phyloP scores from a whole-genome alignment of 2,888 invertebrate genomes.

The Tetropium fuscum region DNA sequence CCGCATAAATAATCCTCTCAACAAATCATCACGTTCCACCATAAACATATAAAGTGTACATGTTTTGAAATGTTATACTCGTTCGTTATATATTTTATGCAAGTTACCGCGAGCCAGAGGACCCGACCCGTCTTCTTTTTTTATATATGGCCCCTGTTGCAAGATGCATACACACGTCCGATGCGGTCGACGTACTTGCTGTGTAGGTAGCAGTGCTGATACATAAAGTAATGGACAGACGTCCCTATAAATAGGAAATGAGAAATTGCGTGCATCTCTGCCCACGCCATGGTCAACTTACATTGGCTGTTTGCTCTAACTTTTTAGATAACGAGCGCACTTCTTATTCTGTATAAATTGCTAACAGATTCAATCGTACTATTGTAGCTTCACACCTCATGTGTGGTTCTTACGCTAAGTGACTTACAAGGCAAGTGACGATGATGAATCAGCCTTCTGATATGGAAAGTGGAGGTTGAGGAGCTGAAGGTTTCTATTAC shows the following conservation, averaged over 20 bases:
- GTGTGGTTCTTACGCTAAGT: conserved; percentile 7
- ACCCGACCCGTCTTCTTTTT: conserved; percentile 6
- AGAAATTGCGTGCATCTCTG: conserved; percentile 25
- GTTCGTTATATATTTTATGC: neutral
- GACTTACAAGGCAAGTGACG: neutral
- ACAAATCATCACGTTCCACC: conserved; percentile 1
- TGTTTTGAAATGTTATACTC: conserved; percentile 4
- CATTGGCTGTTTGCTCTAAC: conserved; percentile 15
- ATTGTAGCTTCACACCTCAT: conserved; percentile 3
- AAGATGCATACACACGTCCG: conserved; percentile 14
- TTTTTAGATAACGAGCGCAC: conserved; percentile 23
- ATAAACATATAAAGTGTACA: conserved; percentile 4
- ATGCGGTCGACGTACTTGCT: conserved; percentile 10
- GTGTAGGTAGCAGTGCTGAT: conserved; percentile 42
- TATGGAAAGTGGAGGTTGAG: too few relatives aligned
- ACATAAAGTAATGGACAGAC: conserved; percentile 35
- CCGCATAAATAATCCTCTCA: too few relatives aligned
- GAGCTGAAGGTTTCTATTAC: too few relatives aligned
- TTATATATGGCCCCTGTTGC: conserved; percentile 9
- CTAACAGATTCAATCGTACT: conserved; percentile 17
- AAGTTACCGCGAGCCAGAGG: neutral
- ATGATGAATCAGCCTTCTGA: too few relatives aligned
- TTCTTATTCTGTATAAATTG: conserved; percentile 19
- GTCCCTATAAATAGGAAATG: conserved; percentile 33
- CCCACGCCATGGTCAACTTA: conserved; percentile 18